Base-by-base conservation (phyloP, 2,888 invertebrate species). In the Monopis laevigella region DNA sequence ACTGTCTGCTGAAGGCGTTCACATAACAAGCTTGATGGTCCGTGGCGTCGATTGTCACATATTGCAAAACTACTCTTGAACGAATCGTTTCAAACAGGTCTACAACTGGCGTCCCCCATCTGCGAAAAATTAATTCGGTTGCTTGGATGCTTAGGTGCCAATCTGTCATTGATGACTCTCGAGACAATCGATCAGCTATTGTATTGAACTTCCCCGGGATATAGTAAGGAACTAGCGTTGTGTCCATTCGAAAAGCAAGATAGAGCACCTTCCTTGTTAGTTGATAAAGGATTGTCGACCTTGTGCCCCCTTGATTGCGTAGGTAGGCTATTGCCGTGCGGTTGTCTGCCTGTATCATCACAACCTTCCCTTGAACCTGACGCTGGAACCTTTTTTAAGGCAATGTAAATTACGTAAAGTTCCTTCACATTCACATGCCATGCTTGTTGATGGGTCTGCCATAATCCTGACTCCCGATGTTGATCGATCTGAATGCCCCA, bases 1-100 rank as follows among this genome's bases (percentile, higher is more conserved):
- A n/a, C n/a, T n/a, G n/a, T n/a, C n/a, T n/a, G n/a, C n/a, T n/a
- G 51, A 56, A 56, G 1, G 55, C 53, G 29, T 54, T 46, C 43
- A 41, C 43, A 27, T 35, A 43, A 3, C 27, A 21, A 13, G 34
- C 34, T n/a, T 26, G 10, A 16, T 12, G 6, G 24, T 32, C 32
- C 3, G n/a, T 24, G 12, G 14, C 21, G 8, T 34, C 32, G 24
- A 11, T 19, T 7, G 34, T 40, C 4, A 40, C 32, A 30, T 40
- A 40, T 3, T 4, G 8, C 1, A 8, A 13, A 7, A 40, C 40
- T 30, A 40, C 30, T 29, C 30, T 32, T n/a, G n/a, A 28, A 28
- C 5, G 6, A 28, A n/a, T 17, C 7, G 42, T 32, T 3, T 27
- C 42, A 36, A 42, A 42, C 14, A 42, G 14, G 14, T 42, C 42